Conservation (phyloP, 2,113 vertebrate species). For the Peromyscus maniculatus region DNA sequence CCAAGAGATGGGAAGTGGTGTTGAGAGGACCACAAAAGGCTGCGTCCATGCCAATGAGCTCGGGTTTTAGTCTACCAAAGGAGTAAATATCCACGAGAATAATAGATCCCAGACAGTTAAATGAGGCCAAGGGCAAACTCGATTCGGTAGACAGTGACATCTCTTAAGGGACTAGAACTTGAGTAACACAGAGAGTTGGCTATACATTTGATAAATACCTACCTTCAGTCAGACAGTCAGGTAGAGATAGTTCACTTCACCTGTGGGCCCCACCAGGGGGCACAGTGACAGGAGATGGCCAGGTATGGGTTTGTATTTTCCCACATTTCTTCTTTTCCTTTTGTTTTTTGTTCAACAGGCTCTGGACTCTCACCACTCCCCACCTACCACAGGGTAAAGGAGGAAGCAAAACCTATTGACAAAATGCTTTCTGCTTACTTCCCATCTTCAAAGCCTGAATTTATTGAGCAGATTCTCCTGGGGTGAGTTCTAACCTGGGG, state of each 20-base stretch:
- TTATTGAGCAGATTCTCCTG: neutral
- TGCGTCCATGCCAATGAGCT: neutral
- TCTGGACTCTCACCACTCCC: neutral
- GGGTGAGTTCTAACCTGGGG: neutral
- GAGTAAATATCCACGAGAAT: neutral
- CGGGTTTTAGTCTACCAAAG: neutral
- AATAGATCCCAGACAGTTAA: neutral
- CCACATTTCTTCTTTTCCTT: neutral
- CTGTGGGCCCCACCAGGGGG: accelerated
- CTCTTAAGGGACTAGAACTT: neutral
- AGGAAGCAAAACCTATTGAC: neutral
- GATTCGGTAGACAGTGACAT: too few species aligned
- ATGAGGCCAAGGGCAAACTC: neutral
- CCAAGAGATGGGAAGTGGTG: neutral
- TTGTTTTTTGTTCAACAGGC: neutral
- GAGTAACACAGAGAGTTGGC: neutral
- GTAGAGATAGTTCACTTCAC: neutral
- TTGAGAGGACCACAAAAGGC: neutral
- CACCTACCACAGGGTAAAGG: neutral
- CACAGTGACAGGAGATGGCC: neutral
- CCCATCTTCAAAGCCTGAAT: neutral
- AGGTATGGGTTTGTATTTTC: neutral
- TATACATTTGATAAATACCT: neutral
- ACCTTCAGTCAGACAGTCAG: neutral
- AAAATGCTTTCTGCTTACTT: neutral